phyloP scores from a whole-genome alignment of 2,113 vertebrate species.

The Nothocercus nigrocapillus region DNA sequence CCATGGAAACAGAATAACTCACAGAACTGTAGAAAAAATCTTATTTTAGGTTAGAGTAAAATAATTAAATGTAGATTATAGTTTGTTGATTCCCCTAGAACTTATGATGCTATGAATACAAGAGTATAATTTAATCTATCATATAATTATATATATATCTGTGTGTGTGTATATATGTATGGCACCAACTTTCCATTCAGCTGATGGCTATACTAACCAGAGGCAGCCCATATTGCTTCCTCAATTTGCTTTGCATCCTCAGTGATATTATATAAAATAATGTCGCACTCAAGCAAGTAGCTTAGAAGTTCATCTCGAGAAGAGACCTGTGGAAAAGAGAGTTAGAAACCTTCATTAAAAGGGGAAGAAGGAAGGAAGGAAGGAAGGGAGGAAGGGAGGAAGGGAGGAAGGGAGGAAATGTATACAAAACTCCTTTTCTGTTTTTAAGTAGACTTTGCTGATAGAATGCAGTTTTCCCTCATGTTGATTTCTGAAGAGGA shows the following conservation, averaged over 20 bases:
- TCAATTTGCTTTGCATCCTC: constrained; percentile 82
- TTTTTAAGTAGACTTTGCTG: background rate
- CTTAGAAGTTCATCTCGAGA: constrained; percentile 77
- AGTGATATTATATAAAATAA: constrained; percentile 89
- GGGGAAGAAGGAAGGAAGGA: background rate
- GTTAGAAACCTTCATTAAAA: background rate
- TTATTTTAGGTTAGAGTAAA: background rate
- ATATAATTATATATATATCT: too few species aligned
- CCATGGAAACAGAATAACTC: background rate
- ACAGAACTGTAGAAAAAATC: background rate
- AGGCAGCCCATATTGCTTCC: constrained; percentile 89
- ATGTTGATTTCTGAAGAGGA: background rate
- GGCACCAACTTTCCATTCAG: background rate
- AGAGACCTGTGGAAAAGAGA: constrained; percentile 13
- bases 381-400: too few species aligned
- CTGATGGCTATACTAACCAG: constrained; percentile 77
- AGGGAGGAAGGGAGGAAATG: background rate
- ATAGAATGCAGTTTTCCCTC: background rate
- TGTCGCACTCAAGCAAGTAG: constrained; percentile 85
- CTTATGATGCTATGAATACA: background rate
- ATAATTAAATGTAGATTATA: background rate
- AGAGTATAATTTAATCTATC: background rate
- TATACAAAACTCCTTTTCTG: background rate
- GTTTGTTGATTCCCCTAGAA: background rate
- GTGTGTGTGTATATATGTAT: background rate